Evolutionary conservation across 2,113 vertebrate genomes (phyloP).

Genomic region (Callithrix jacchus): DNA sequence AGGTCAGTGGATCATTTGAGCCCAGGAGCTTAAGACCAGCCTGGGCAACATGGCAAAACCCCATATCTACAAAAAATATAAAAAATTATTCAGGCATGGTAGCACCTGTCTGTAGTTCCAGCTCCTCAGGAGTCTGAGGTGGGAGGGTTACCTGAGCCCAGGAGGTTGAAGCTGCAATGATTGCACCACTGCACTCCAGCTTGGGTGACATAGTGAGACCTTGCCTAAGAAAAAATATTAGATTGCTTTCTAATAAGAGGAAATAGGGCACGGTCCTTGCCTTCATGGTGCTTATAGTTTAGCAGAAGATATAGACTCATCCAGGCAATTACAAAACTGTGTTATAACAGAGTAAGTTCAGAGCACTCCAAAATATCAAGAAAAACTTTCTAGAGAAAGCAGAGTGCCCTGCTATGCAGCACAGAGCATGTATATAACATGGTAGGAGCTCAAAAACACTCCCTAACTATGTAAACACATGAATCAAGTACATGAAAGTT

Average conservation of each 20-base stretch:
- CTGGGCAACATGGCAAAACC: too few relatives aligned
- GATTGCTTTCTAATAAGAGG: not conserved
- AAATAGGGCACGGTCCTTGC: not conserved
- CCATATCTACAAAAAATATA: too few relatives aligned
- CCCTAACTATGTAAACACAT: not conserved
- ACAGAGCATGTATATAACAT: not conserved
- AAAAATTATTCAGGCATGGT: too few relatives aligned
- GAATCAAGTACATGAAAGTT: not conserved
- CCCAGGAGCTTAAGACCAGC: too few relatives aligned
- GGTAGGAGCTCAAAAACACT: constrained; percentile 6
- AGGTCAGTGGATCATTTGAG: too few relatives aligned
- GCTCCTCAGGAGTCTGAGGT: too few relatives aligned
- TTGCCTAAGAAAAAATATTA: not conserved
- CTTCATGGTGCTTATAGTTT: not conserved
- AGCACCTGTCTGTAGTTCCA: too few relatives aligned
- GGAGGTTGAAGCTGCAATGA: too few relatives aligned
- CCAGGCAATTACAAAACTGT: not conserved
- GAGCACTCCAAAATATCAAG: not conserved
- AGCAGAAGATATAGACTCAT: not conserved
- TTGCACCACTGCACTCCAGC: too few relatives aligned
- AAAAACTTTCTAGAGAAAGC: constrained; percentile 21
- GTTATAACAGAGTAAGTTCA: not conserved
- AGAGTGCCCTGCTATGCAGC: not conserved
- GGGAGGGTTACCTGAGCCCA: too few relatives aligned
- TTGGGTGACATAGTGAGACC: too few relatives aligned